Evolutionary conservation across 1,140 invertebrate genomes (phyloP).

Genomic region (Drosophila subobscura): DNA sequence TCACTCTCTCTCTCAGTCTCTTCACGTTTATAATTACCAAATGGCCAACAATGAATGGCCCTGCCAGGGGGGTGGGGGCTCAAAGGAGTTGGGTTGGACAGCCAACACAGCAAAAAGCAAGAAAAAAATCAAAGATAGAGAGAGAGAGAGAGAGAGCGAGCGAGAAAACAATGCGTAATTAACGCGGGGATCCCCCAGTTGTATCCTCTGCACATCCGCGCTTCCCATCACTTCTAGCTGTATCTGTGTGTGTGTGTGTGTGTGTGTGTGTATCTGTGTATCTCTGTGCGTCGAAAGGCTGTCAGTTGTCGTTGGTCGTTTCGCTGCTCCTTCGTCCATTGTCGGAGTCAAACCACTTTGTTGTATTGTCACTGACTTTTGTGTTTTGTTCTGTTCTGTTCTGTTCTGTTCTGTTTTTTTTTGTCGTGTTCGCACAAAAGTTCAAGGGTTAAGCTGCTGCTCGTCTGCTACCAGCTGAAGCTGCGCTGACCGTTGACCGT

Average conservation of each 20-base stretch:
- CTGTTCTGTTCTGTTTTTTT: no score
- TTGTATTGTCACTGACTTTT: conserved; percentile 49
- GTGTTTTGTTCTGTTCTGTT: conserved; percentile 20
- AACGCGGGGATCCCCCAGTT: conserved; percentile 46
- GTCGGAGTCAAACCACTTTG: conserved; percentile 75
- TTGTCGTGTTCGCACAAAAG: conserved; percentile 46
- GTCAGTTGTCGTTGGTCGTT: conserved; percentile 43
- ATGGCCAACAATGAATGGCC: conserved; percentile 65
- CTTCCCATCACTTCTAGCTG: conserved; percentile 5
- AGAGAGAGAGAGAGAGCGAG: not conserved
- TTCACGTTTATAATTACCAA: conserved; percentile 79
- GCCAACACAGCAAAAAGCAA: conserved; percentile 9
- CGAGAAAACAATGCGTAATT: conserved; percentile 75
- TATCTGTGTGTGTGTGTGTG: conserved; percentile 12
- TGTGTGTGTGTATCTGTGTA: conserved; percentile 12
- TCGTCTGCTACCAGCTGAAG: not conserved
- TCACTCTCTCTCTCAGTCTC: no score
- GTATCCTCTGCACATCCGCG: conserved; percentile 17
- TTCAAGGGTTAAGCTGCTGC: conserved; percentile 70
- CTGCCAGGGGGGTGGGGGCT: not conserved
- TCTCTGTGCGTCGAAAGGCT: conserved; percentile 47
- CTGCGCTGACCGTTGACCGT: not conserved
- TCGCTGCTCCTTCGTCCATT: conserved; percentile 26
- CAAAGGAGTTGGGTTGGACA: conserved; percentile 46
- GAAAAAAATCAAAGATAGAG: not conserved